Base-by-base conservation (phyloP, 2,797 vertebrate genomes). In the Notolabrus celidotus region DNA sequence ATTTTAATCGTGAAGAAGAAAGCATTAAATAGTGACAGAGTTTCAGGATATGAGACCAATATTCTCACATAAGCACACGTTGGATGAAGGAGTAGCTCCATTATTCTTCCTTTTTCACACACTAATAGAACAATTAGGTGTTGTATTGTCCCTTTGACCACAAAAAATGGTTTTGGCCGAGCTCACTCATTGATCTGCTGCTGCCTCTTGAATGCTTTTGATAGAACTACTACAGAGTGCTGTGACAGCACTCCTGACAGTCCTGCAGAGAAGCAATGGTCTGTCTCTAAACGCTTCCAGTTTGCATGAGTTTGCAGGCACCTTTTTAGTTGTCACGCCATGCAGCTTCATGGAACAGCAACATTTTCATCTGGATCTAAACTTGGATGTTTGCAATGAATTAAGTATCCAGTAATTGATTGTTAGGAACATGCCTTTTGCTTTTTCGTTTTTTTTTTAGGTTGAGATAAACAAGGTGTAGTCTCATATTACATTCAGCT, bases 101-200 rank as follows among this genome's bases (percentile, higher is more conserved):
- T 41, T 53, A 39, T 33, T 56, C 57, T 64, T 60, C 45, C 54
- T 64, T 69, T 68, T 65, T 57, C 46, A 14, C 25, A 56, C 9
- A 58, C 36, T 68, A 74, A 71, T 57, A 53, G 50, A 47, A 43
- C 16, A 27, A 64, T 78, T 42, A 74, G 42, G 50, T 31, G 57
- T 65, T 20, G 62, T 15, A 8, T 59, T 56, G 57, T 77, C 51
- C 52, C 23, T 73, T 66, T 79, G 20, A 64, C 56, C 74, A 58
- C 49, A 49, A 22, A 55, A n/a, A 69, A 72, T 27, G 23, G 71
- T 74, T 75, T 67, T 23, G 67, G 47, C 68, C 31, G 17, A 5
- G 57, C 11, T 75, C 45, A 23, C 25, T 65, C 57, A 82, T 77
- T 59, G 81, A 81, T 87, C 75, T 25, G 55, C 65, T 69, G 54